phyloP scores from a whole-genome alignment of 2,888 invertebrate species.

The Liodrosophila aerea region DNA sequence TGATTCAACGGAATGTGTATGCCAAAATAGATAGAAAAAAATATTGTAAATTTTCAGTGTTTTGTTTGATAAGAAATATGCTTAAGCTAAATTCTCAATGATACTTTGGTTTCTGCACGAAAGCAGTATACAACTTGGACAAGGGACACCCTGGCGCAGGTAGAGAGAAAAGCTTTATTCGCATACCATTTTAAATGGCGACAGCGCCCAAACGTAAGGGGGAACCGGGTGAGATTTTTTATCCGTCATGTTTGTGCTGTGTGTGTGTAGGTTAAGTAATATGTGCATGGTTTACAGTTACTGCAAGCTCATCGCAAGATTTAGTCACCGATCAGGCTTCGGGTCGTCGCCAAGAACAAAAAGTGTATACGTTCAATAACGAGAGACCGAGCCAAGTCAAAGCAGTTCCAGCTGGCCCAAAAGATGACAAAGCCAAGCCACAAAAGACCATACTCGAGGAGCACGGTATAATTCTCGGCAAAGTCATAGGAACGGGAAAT shows the following conservation, averaged over 20 bases:
- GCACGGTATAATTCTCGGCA: slow-evolving; percentile 89
- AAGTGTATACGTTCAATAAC: slow-evolving; percentile 58
- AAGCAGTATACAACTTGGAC: slow-evolving; percentile 33
- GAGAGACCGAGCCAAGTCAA: slow-evolving; percentile 22
- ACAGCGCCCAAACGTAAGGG: slow-evolving; percentile 62
- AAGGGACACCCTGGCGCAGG: slow-evolving; percentile 42
- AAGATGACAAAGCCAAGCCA: slow-evolving; percentile 54
- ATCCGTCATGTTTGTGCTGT: too few species aligned
- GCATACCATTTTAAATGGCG: slow-evolving; percentile 62
- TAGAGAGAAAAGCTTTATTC: slow-evolving; percentile 9
- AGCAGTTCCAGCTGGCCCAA: not conserved
- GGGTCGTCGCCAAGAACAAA: slow-evolving; percentile 64
- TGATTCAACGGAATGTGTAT: too few species aligned
- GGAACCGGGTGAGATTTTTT: slow-evolving; percentile 36
- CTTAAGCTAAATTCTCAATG: slow-evolving; percentile 32
- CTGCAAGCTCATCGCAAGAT: slow-evolving; percentile 60
- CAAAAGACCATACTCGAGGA: slow-evolving; percentile 88
- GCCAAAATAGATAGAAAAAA: too few species aligned
- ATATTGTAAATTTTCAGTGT: slow-evolving; percentile 29
- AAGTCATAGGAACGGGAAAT: slow-evolving; percentile 91
- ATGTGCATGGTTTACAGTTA: slow-evolving; percentile 7
- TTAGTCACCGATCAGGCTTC: slow-evolving; percentile 56
- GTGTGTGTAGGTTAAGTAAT: too few species aligned
- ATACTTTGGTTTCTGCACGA: slow-evolving; percentile 36
- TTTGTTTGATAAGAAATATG: slow-evolving; percentile 42